Base-by-base conservation (phyloP, 2,888 invertebrate species). In the Leuctra nigra region DNA sequence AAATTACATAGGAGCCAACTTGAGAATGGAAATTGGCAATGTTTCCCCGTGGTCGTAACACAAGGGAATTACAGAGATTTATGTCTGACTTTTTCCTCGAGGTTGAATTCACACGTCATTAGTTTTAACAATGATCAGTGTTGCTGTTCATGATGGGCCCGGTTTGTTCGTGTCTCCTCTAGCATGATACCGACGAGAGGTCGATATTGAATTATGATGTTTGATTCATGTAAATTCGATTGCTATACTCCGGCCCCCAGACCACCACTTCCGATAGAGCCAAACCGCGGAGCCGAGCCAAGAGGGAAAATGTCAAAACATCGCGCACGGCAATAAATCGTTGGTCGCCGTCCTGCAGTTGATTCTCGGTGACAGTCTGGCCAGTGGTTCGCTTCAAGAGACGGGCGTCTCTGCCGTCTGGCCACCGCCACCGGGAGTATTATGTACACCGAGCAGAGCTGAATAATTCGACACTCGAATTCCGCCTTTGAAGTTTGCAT, bases 11-110 rank as follows among this genome's bases (percentile, higher is more conserved):
- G 41, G 18, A 41, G 41, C 41, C 41, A 41, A 41, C 41, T 41
- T 41, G 41, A 41, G 41, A 41, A 41, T 41, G 41, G 41, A 41
- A 50, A 50, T 50, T 50, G 50, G 50, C 50, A 50, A 33, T 33
- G 50, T 20, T 20, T 50, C 35, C n/a, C 33, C 16, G 24, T 22
- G 41, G 41, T 6, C 20, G 14, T 33, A 50, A 50, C 50, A 33
- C 50, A 9, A 33, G 50, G 33, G 50, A 33, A 50, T 50, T 50
- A 29, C 7, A 16, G 16, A 50, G 50, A 50, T 50, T 50, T 50
- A 50, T 50, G 11, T 18, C 47, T 24, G 23, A n/a, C 25, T 47
- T 47, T 47, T 16, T 47, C 24, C 24, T 35, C 50, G 16, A 20
- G 18, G 20, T 41, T 11, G 41, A 41, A 41, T 29, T 18, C 50